These are phyloP conservation scores for Chiridota heheva DNA, from an alignment of 35 echinoderm and acorn worm species.

Conservation along the genomic window DNA sequence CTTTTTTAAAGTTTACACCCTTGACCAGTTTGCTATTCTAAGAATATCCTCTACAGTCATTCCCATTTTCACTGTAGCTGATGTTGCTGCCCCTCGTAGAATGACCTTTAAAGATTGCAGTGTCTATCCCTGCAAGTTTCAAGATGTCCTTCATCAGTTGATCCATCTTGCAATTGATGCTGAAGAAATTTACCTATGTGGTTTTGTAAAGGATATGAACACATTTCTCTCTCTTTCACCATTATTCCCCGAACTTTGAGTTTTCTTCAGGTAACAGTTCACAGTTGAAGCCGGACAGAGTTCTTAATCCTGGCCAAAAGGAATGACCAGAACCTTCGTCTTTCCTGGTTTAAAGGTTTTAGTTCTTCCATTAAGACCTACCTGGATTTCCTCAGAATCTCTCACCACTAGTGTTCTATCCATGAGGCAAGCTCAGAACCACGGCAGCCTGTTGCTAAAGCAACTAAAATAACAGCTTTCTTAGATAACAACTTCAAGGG, in stretches of 20 bases:
- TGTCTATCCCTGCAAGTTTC: too few relatives aligned
- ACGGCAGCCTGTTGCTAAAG: conserved; percentile 1
- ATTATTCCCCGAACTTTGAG: not conserved
- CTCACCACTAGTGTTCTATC: not conserved
- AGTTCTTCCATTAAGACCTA: not conserved
- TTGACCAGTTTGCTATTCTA: conserved; percentile 2
- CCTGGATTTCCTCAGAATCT: not conserved
- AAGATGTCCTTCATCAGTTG: too few relatives aligned
- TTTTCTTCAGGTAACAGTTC: not conserved
- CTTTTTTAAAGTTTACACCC: not conserved
- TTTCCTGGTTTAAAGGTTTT: conserved; percentile 17
- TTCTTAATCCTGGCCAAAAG: not conserved
- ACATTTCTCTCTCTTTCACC: too few relatives aligned
- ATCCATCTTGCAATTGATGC: too few relatives aligned
- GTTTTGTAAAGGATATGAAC: too few relatives aligned
- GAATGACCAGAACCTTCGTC: not conserved
- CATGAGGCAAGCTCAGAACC: not conserved
- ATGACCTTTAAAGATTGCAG: too few relatives aligned
- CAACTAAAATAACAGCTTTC: conserved; percentile 6
- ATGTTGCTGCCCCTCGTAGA: conserved; percentile 6
- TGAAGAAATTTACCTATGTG: too few relatives aligned
- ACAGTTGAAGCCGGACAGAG: not conserved
- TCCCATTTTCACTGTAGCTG: not conserved
- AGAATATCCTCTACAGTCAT: conserved; percentile 22
- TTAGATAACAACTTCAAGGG: not conserved